phyloP scores from a whole-genome alignment of 2,888 invertebrate species.

The Mycalesis mineus region DNA sequence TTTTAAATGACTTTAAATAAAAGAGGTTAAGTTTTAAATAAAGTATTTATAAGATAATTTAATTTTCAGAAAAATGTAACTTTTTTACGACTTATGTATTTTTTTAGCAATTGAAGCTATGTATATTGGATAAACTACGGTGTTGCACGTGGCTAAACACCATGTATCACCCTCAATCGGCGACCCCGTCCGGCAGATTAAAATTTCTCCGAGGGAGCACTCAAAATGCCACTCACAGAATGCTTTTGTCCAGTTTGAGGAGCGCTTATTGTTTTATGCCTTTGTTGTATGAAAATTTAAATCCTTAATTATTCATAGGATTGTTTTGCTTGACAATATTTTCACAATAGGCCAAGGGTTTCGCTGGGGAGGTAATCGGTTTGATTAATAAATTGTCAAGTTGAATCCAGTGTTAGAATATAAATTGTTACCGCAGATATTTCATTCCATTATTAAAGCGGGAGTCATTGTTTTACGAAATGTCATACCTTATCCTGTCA shows the following conservation, averaged over 20 bases:
- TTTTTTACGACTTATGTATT: no score
- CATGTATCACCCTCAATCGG: constrained; percentile 23
- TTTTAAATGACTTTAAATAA: no score
- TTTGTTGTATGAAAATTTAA: constrained; percentile 76
- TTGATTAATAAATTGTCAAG: constrained; percentile 79
- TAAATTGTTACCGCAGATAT: constrained; percentile 77
- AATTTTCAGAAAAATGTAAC: neutral
- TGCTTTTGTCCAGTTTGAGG: constrained; percentile 73
- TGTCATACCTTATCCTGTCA: constrained; percentile 74
- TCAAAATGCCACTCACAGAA: constrained; percentile 66
- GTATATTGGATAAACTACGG: neutral
- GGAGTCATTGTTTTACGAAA: constrained; percentile 76
- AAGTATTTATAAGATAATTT: no score
- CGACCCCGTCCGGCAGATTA: constrained; percentile 46
- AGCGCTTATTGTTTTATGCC: constrained; percentile 74
- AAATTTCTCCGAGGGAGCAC: constrained; percentile 55
- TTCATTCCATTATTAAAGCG: constrained; percentile 72
- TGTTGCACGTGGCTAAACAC: constrained; percentile 14
- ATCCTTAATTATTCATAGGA: constrained; percentile 78
- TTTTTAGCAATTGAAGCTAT: neutral
- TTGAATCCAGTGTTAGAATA: constrained; percentile 75
- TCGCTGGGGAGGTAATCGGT: constrained; percentile 74
- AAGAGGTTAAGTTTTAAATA: no score
- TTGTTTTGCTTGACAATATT: constrained; percentile 75
- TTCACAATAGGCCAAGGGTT: constrained; percentile 72